Evolutionary conservation across 2,797 vertebrate species (phyloP).

Genomic region (Oreochromis grahami): DNA sequence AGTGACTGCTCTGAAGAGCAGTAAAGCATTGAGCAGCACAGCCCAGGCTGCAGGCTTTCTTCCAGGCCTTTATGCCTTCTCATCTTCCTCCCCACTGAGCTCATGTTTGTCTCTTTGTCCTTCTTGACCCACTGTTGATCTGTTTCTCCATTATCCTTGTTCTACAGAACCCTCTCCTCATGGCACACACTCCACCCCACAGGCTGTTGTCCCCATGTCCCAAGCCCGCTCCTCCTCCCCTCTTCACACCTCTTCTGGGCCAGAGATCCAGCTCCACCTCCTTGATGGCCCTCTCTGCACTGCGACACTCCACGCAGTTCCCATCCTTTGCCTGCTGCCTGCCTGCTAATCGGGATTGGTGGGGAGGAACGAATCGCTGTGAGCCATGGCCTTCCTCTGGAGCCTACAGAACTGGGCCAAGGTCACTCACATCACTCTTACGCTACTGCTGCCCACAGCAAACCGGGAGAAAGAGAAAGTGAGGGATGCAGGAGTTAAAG

Average conservation of each 20-base stretch:
- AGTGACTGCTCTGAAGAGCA: background rate
- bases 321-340: slow-evolving; percentile 37
- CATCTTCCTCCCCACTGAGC: slow-evolving; percentile 27
- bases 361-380: slow-evolving; percentile 49
- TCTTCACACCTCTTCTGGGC: slow-evolving; percentile 32
- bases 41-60: slow-evolving; percentile 20
- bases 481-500: slow-evolving; percentile 32
- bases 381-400: slow-evolving; percentile 55
- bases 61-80: slow-evolving; percentile 12
- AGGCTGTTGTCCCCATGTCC: slow-evolving; percentile 11
- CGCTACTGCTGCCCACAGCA: slow-evolving; percentile 42
- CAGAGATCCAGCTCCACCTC: slow-evolving; percentile 30
- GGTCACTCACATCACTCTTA: slow-evolving; percentile 59
- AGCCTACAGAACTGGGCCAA: slow-evolving; percentile 63
- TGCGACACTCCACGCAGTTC: slow-evolving; percentile 58
- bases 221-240: background rate
- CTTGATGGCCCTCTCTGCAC: slow-evolving; percentile 56
- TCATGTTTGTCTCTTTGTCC: slow-evolving; percentile 34
- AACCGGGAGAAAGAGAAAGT: slow-evolving; percentile 12
- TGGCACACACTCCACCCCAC: background rate
- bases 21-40: slow-evolving; percentile 3
- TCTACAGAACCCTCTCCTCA: background rate
- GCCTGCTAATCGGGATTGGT: slow-evolving; percentile 61
- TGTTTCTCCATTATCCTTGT: slow-evolving; percentile 18
- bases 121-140: slow-evolving; percentile 49